phyloP scores from a whole-genome alignment of 2,888 invertebrate species.

The Torymus tubicola region DNA sequence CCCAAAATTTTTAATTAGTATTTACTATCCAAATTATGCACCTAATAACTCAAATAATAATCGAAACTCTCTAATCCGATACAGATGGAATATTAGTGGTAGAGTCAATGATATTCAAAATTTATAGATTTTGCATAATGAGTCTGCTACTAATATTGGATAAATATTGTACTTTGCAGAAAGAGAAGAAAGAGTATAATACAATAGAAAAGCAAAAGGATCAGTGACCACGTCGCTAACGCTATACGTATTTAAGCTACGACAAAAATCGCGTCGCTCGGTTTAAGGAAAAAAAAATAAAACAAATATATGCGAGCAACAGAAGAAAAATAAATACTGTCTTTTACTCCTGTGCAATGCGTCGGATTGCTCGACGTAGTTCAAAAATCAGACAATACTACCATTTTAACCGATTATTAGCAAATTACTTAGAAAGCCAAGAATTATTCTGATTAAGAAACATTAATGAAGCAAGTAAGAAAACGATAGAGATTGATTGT shows the following conservation, averaged over 20 bases:
- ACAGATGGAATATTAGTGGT: too few species aligned
- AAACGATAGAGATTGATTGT: neutral
- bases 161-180: neutral
- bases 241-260: constrained; percentile 43
- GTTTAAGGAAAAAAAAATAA: neutral
- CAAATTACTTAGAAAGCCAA: constrained; percentile 44
- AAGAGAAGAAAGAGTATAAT: neutral
- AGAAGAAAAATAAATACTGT: constrained; percentile 13
- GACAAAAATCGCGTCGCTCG: constrained; percentile 6
- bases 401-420: constrained; percentile 44
- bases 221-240: constrained; percentile 43
- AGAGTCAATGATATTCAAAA: too few species aligned
- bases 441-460: constrained; percentile 47
- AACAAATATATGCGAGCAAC: constrained; percentile 8
- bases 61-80: neutral
- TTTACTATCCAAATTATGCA: constrained; percentile 8
- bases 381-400: constrained; percentile 67
- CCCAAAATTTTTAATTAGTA: constrained; percentile 50
- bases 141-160: too few species aligned
- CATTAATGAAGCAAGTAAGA: neutral
- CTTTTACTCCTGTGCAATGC: constrained; percentile 46
- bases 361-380: constrained; percentile 59
- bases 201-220: constrained; percentile 32
- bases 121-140: too few species aligned
- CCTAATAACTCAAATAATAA: constrained; percentile 48